Conservation (phyloP, 1,140 invertebrate species). For the Hylyphantes graminicola region DNA sequence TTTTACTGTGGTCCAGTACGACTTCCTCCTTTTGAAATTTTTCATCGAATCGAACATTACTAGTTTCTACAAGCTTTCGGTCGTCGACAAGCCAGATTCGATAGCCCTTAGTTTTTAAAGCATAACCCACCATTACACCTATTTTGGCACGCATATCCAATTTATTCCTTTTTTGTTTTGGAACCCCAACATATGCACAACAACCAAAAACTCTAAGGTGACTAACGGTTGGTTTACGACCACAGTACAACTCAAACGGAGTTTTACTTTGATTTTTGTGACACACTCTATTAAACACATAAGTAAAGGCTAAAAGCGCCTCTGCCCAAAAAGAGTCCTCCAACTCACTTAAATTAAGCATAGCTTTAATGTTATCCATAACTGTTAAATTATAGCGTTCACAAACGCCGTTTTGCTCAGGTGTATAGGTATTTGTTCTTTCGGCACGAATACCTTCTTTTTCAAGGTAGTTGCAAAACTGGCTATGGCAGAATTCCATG, state of each 20-base stretch:
- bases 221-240: not conserved
- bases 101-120: not conserved
- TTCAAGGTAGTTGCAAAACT: too few species aligned
- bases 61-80: not conserved
- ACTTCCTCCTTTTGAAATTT: not conserved
- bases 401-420: too few species aligned
- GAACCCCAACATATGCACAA: constrained; percentile 1
- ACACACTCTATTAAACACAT: not conserved
- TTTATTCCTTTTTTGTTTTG: not conserved
- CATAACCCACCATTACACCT: constrained; percentile 13
- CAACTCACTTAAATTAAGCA: too few species aligned
- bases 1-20: too few species aligned
- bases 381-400: too few species aligned
- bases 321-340: not conserved
- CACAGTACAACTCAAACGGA: not conserved
- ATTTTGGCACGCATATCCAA: not conserved
- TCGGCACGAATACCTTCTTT: too few species aligned
- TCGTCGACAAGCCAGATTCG: not conserved
- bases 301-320: constrained; percentile 3
- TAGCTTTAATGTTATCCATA: too few species aligned
- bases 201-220: constrained; percentile 19
- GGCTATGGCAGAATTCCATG: too few species aligned
- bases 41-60: constrained; percentile 1
- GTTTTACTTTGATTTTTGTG: constrained; percentile 10
- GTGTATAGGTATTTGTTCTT: too few species aligned